phyloP scores from a whole-genome alignment of 2,113 vertebrate genomes.

The Coregonus clupeaformis region DNA sequence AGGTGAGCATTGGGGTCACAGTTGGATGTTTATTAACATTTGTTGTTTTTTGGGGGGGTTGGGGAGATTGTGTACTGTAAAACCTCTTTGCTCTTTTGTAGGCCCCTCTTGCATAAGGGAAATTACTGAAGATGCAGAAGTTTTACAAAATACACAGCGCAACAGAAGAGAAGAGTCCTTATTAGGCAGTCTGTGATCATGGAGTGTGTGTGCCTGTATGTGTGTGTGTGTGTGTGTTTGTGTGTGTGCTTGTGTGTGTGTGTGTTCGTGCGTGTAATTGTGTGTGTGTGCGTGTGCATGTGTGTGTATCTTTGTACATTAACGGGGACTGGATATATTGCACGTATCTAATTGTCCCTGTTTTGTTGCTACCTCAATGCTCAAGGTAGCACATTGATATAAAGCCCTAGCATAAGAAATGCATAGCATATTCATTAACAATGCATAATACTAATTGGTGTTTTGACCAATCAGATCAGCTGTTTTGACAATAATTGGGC shows the following conservation, averaged over 20 bases:
- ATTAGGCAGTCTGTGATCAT: neutral
- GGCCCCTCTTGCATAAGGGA: constrained; percentile 54
- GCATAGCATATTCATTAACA: constrained; percentile 6
- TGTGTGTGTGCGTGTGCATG: neutral
- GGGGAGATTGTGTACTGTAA: neutral
- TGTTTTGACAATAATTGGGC: too few relatives aligned
- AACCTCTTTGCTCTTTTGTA: constrained; percentile 22
- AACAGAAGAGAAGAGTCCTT: neutral
- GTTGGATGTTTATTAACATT: neutral
- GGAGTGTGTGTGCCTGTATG: neutral
- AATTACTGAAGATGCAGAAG: neutral
- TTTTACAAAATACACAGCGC: constrained; percentile 28
- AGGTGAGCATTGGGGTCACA: constrained; percentile 52
- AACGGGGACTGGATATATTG: constrained; percentile 45
- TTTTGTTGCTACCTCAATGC: constrained; percentile 63
- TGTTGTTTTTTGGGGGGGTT: neutral
- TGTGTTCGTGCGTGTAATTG: constrained; percentile 1
- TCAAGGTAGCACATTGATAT: constrained; percentile 28
- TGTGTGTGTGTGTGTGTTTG: neutral
- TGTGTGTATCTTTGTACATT: constrained; percentile 19
- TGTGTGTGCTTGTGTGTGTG: constrained; percentile 9
- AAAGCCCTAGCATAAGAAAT: constrained; percentile 1
- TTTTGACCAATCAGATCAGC: too few relatives aligned
- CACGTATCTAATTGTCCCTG: constrained; percentile 45
- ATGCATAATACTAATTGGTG: too few relatives aligned